Evolutionary conservation across 2,888 invertebrate species (phyloP), one percentile per base, ranked within the genome.

Genomic region (Lasioglossum zephyrum): DNA sequence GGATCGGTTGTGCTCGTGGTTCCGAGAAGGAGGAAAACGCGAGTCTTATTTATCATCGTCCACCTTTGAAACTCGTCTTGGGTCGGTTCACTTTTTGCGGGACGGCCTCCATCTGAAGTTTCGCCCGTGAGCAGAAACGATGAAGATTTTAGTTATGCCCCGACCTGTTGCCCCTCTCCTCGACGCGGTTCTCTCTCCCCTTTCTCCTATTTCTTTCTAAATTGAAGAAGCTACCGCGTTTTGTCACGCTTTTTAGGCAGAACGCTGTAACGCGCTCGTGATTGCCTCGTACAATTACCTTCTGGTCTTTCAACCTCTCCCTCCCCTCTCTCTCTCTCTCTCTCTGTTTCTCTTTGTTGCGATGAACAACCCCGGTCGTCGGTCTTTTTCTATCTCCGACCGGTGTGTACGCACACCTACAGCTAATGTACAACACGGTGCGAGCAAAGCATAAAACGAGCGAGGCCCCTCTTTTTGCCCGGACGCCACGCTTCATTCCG

Each of bases 241-340:
- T 92, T 91, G 92, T 90, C 91, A 92, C 90, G 93, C 88, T 92
- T 93, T 93, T 92, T 93, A 91, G 88, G 86, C 88, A 88, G 87
- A 89, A 87, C 92, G 91, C 87, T 88, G 89, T 92, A 93, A 93
- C 92, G 90, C 88, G 91, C 90, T 83, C 90, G 88, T 92, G 93
- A 92, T 92, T 92, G 92, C 93, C 91, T 92, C 89, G 92, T 92
- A 92, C 93, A 92, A 92, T 92, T 92, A 93, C 92, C 92, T 89
- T 81, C 86, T 82, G 87, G 81, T 85, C 85, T 86, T 85, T 73
- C 75, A 44, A 49, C 66, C 86, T 75, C 73, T 66, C 66, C 57
- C 39, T 69, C 63, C 49, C 70, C 31, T 31, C 47, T 69, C 36
- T 49, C 80, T 76, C 77, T 6, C 78, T 26, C 39, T 74, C n/a